Conservation (phyloP, 2,888 invertebrate species). For the Drosophila prolongata region DNA sequence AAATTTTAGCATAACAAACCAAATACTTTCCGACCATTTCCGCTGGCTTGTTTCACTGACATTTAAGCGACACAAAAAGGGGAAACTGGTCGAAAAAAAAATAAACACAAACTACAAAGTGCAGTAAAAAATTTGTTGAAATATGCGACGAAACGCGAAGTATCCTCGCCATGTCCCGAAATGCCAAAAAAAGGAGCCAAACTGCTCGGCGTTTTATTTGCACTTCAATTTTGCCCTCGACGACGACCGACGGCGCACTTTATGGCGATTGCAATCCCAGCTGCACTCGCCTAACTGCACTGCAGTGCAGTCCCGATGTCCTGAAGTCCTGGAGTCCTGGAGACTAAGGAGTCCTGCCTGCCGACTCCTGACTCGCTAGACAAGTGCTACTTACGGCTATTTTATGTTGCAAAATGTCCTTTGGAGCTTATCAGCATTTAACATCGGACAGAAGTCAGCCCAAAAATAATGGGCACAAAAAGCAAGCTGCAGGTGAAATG, state of each 20-base stretch:
- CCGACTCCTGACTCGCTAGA: constrained; percentile 38
- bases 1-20: constrained; percentile 80
- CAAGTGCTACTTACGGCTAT: constrained; percentile 74
- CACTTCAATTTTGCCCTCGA: constrained; percentile 77
- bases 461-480: constrained; percentile 62
- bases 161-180: constrained; percentile 14
- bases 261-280: constrained; percentile 78
- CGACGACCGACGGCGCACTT: constrained; percentile 60
- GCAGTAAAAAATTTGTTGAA: constrained; percentile 80
- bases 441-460: constrained; percentile 70
- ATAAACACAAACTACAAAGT: constrained; percentile 59
- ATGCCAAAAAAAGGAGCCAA: constrained; percentile 36
- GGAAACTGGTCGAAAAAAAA: constrained; percentile 15
- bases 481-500: constrained; percentile 73
- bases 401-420: constrained; percentile 75
- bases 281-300: constrained; percentile 77
- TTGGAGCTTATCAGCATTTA: constrained; percentile 70
- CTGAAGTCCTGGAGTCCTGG: constrained; percentile 43
- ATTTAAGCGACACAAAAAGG: constrained; percentile 56
- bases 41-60: constrained; percentile 77
- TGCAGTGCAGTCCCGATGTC: constrained; percentile 68
- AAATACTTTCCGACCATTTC: constrained; percentile 79
- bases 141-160: constrained; percentile 60
- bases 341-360: constrained; percentile 33
- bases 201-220: constrained; percentile 73